Percentiles rank a stretch among this genome's conserved stretches.
Evolutionary conservation across 2,113 vertebrate genomes (phyloP).

Genomic region (Fulica atra): DNA sequence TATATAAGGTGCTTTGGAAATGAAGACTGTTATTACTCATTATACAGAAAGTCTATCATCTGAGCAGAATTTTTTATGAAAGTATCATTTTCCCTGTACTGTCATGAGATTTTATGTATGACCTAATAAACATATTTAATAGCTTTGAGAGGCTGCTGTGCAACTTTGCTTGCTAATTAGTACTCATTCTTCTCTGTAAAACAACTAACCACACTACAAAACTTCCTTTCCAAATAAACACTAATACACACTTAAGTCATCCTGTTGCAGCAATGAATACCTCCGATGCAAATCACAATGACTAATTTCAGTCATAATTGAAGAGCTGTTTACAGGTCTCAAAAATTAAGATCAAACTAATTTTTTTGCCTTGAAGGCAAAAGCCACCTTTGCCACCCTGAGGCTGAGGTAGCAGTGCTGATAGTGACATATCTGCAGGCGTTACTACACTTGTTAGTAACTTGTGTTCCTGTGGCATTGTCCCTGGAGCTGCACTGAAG

Average conservation of each 20-base stretch:
- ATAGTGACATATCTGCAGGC: background rate
- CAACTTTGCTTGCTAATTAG: background rate
- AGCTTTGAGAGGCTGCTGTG: background rate
- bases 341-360: background rate
- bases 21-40: background rate
- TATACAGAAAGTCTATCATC: background rate
- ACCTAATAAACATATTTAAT: background rate
- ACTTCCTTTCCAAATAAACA: background rate
- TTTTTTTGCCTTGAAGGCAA: background rate
- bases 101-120: background rate
- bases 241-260: background rate
- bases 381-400: background rate
- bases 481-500: background rate
- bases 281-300: background rate
- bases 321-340: background rate
- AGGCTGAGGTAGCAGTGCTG: background rate
- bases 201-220: background rate
- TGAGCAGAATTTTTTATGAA: background rate
- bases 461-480: background rate
- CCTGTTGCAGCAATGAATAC: background rate
- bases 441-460: background rate
- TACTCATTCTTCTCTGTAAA: background rate
- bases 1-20: conserved; percentile 36
- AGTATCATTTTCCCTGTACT: conserved; percentile 2
- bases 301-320: background rate